Conservation (phyloP, 2,113 vertebrate species). For the Oncorhynchus keta region DNA sequence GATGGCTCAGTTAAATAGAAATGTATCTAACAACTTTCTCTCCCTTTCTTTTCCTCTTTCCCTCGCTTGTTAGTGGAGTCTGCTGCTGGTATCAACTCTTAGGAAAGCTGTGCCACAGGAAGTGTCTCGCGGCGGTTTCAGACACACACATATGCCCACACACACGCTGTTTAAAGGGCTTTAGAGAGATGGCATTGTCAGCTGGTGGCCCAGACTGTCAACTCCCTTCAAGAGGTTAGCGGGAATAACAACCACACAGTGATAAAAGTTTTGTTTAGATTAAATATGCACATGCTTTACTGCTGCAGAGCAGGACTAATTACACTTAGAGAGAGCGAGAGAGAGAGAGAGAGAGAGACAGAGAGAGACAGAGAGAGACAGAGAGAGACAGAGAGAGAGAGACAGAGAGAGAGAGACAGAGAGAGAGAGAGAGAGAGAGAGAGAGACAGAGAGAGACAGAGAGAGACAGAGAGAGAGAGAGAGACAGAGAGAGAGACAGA, state of each 20-base stretch:
- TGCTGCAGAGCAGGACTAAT: not conserved
- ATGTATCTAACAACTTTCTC: constrained; percentile 5
- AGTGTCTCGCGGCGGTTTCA: not conserved
- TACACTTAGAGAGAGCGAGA: not conserved
- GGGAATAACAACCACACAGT: constrained; percentile 4
- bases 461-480: too few species aligned
- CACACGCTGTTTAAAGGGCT: not conserved
- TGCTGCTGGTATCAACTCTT: not conserved
- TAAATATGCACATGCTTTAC: not conserved
- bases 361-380: too few species aligned
- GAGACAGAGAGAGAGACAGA: fast-evolving
- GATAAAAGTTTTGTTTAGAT: not conserved
- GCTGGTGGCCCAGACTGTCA: not conserved
- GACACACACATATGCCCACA: too few species aligned
- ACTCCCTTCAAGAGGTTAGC: not conserved
- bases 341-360: not conserved
- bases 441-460: fast-evolving
- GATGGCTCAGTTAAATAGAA: not conserved
- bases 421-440: fast-evolving
- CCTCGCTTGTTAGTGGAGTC: not conserved
- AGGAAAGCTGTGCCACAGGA: not conserved
- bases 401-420: too few species aligned
- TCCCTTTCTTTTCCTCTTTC: not conserved
- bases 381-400: too few species aligned
- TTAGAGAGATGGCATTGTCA: not conserved